A percentile compares a stretch with the other conserved stretches of the same genome.
Conservation (phyloP, 2,797 vertebrate genomes). For the Pangasius mekongensis region DNA sequence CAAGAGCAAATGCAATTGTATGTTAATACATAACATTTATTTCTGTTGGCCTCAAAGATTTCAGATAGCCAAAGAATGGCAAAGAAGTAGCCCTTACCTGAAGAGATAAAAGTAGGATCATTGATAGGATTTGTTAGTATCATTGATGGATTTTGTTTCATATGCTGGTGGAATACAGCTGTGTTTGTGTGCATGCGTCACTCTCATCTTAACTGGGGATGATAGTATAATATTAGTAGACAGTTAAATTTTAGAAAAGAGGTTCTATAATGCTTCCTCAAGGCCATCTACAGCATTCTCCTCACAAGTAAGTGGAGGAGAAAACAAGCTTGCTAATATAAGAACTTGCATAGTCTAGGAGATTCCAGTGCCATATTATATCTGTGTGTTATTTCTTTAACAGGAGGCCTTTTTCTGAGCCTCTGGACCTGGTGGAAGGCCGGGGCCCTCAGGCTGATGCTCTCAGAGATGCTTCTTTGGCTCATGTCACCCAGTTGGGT, state of each 20-base stretch:
- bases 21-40: neutral
- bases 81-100: neutral
- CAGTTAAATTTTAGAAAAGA: neutral
- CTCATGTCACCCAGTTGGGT: slow-evolving; percentile 43
- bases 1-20: neutral
- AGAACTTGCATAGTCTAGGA: neutral
- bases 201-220: neutral
- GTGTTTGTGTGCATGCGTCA: neutral
- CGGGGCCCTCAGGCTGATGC: neutral
- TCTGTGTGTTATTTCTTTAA: slow-evolving; percentile 24
- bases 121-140: neutral
- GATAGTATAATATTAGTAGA: neutral
- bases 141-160: neutral
- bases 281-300: neutral
- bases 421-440: slow-evolving; percentile 51
- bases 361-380: slow-evolving; percentile 3
- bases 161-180: neutral
- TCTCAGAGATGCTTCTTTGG: slow-evolving; percentile 58
- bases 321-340: neutral
- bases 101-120: neutral
- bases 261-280: neutral
- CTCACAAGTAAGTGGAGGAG: neutral
- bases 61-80: neutral
- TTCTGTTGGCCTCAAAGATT: neutral
- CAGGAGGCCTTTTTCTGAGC: slow-evolving; percentile 59